Evolutionary conservation across 2,113 vertebrate species (phyloP).

Genomic region (Ophiodon elongatus): DNA sequence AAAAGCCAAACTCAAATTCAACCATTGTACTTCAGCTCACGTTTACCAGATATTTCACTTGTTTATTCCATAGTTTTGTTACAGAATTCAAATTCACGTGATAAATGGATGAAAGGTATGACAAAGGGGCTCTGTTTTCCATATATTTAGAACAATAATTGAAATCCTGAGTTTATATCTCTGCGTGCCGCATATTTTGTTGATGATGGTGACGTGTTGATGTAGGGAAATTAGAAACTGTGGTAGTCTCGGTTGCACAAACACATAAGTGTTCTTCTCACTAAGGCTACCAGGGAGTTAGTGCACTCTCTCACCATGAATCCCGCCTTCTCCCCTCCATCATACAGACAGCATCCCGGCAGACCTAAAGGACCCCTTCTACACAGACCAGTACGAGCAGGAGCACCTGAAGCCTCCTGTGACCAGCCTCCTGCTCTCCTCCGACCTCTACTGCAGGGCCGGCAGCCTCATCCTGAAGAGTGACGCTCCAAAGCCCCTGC

Average conservation of each 20-base stretch:
- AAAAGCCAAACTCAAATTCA: background rate
- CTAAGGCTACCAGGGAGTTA: no score
- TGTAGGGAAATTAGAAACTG: background rate
- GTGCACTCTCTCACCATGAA: background rate
- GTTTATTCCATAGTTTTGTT: background rate
- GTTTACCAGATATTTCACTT: background rate
- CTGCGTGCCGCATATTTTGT: background rate
- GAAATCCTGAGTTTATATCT: background rate
- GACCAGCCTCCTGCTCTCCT: slow-evolving; percentile 92
- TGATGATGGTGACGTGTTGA: background rate
- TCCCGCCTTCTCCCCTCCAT: background rate
- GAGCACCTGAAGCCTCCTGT: slow-evolving; percentile 98
- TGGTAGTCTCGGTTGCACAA: background rate
- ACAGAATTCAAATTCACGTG: background rate
- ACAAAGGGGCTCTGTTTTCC: background rate
- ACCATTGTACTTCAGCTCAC: background rate
- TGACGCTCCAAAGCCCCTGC: slow-evolving; percentile 90
- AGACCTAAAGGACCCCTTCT: slow-evolving; percentile 94
- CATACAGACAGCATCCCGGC: slow-evolving; percentile 91
- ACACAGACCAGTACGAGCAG: slow-evolving; percentile 98
- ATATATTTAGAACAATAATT: background rate
- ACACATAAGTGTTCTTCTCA: background rate
- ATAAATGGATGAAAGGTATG: background rate
- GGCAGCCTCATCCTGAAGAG: slow-evolving; percentile 94
- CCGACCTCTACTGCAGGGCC: slow-evolving; percentile 95